Evolutionary conservation across 1,140 invertebrate species (phyloP), one percentile per base, ranked within the genome.

Genomic region (Dinoponera quadriceps): DNA sequence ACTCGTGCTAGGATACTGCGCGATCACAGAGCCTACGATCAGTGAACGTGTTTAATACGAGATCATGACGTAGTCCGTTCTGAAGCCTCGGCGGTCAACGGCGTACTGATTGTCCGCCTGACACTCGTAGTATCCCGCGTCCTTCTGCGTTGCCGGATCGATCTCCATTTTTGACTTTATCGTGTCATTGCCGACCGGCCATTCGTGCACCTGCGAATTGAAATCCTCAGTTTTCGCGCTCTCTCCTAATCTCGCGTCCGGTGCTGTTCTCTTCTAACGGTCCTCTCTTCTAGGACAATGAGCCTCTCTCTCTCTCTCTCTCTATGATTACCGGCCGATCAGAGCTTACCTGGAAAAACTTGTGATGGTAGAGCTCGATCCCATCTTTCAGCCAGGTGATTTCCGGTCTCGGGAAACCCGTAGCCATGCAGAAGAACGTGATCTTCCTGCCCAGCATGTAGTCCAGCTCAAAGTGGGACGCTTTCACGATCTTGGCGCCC

Each of bases 381-480:
- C 98, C 98, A 93, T 98, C 98, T 93, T 98, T 98, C 91, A 97
- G 98, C 98, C 98, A 98, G 1, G 97, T 98, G 59, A 98, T 98
- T 82, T 97, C 97, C 0, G 97, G 97, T 54, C 97, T 94, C 3
- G 98, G 98, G 84, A 96, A 96, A 18, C 98, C 98, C 91, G 96
- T 96, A 0, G 98, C 98, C 86, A 97, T 97, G 91, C 98, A 99
- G 60, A 98, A 95, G 89, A 99, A 98, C 0, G 97, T 97, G 44
- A 99, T 98, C 93, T 98, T 99, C 92, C 98, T 97, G 0, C 98
- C 98, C 75, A 99, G 93, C 85, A 98, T 97, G 92, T 98, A 99
- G 95, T 98, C 98, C 94, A 97, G 96, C 93, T 98, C 98, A 94
- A 98, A 99, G 92, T 98, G 98, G 0, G 98, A 98, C 0, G 97